Conservation (phyloP, 2,888 invertebrate genomes). For the Liopterus haemorrhoidalis region DNA sequence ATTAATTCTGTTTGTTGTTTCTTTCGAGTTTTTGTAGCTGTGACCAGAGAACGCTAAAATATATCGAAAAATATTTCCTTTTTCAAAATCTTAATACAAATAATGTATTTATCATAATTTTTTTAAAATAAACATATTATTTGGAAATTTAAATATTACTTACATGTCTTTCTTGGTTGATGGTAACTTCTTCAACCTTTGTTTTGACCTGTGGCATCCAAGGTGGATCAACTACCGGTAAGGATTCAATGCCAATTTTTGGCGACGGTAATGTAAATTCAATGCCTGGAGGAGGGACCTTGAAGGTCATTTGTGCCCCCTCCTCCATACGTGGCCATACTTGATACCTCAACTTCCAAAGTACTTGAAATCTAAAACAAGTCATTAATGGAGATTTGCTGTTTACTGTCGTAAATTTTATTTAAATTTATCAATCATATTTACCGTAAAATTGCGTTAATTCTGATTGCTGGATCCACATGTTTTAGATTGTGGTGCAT, state of each 20-base stretch:
- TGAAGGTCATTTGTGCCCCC: slow-evolving; percentile 89
- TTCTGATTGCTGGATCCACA: slow-evolving; percentile 72
- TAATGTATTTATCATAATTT: slow-evolving; percentile 2
- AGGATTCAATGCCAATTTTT: slow-evolving; percentile 92
- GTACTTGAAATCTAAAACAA: slow-evolving; percentile 69
- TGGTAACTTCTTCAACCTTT: slow-evolving; percentile 97
- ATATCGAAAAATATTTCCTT: slow-evolving; percentile 9
- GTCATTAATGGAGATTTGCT: not conserved
- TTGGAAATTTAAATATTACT: slow-evolving; percentile 40
- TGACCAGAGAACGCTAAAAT: slow-evolving; percentile 81
- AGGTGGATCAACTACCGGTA: slow-evolving; percentile 95
- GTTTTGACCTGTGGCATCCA: slow-evolving; percentile 98
- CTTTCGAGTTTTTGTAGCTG: slow-evolving; percentile 96
- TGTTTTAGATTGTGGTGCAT: slow-evolving; percentile 86
- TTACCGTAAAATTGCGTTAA: slow-evolving; percentile 72
- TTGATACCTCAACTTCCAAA: slow-evolving; percentile 96
- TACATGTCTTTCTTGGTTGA: slow-evolving; percentile 95
- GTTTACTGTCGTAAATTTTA: not conserved
- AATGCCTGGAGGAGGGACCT: slow-evolving; percentile 97
- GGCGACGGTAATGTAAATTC: slow-evolving; percentile 99
- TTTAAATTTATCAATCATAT: slow-evolving; percentile 4
- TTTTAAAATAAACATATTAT: slow-evolving; percentile 3
- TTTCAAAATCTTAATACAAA: slow-evolving; percentile 1
- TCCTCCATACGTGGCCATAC: slow-evolving; percentile 99
- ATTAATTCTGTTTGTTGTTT: slow-evolving; percentile 99